A percentile compares a stretch with the other conserved stretches of the same genome.
Evolutionary conservation across 2,888 invertebrate species (phyloP).

Genomic region (Petrolisthes cinctipes): DNA sequence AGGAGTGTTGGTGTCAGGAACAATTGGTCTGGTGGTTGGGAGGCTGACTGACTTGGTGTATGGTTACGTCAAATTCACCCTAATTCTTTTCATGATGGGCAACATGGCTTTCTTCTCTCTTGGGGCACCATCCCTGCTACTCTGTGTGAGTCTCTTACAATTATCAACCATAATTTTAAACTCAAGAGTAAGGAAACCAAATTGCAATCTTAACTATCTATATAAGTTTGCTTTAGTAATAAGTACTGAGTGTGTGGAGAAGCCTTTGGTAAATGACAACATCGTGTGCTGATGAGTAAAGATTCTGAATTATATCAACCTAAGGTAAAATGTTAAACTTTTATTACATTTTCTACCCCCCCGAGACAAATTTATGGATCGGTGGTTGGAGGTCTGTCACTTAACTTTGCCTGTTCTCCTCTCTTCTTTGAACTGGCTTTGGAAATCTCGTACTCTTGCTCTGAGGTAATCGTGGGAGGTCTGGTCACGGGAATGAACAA

Average conservation of each 20-base stretch:
- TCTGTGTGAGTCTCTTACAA: slow-evolving; percentile 10
- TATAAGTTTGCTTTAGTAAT: too few relatives aligned
- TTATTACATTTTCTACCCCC: too few relatives aligned
- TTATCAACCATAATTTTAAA: too few relatives aligned
- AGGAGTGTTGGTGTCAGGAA: slow-evolving; percentile 43
- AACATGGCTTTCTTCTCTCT: slow-evolving; percentile 38
- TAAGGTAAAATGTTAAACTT: too few relatives aligned
- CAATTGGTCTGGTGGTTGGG: slow-evolving; percentile 49
- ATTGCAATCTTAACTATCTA: too few relatives aligned
- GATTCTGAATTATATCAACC: too few relatives aligned
- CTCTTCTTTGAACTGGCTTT: slow-evolving; percentile 46
- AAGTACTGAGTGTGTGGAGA: too few relatives aligned
- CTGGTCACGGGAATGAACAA: slow-evolving; percentile 25
- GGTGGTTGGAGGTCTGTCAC: slow-evolving; percentile 19
- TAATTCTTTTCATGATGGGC: slow-evolving; percentile 37
- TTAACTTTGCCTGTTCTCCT: slow-evolving; percentile 31
- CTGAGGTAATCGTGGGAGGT: slow-evolving; percentile 39
- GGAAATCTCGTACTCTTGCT: slow-evolving; percentile 32
- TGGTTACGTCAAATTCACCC: slow-evolving; percentile 60
- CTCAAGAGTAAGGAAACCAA: too few relatives aligned
- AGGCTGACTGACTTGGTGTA: slow-evolving; percentile 59
- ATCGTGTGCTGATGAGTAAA: too few relatives aligned
- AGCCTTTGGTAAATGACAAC: too few relatives aligned
- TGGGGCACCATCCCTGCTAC: slow-evolving; percentile 34
- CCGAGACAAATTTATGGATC: slow-evolving; percentile 36